Conservation (phyloP, 1,140 invertebrate species). For the Tetranychus urticae region DNA sequence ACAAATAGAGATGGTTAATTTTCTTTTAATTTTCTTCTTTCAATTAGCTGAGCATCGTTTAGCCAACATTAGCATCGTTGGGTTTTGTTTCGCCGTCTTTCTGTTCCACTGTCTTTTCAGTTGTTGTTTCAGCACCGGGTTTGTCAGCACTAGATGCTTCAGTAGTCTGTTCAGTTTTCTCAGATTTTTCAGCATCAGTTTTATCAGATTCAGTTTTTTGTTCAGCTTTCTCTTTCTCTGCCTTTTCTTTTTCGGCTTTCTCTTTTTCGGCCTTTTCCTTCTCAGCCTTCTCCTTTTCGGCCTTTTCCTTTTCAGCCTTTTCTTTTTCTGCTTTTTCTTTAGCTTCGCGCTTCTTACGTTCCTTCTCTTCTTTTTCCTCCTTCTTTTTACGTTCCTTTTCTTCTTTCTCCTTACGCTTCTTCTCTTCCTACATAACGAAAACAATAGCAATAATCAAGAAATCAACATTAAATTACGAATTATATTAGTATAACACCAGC, state of each 20-base stretch:
- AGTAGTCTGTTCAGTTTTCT: too few species aligned
- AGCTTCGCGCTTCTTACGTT: constrained; percentile 2
- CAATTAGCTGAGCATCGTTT: too few species aligned
- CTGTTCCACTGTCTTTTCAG: neutral
- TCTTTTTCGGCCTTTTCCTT: neutral
- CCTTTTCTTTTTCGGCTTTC: neutral
- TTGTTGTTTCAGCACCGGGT: neutral
- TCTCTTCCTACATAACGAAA: constrained; percentile 4
- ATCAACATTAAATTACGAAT: too few species aligned
- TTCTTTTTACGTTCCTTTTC: constrained; percentile 19
- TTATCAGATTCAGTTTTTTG: too few species aligned
- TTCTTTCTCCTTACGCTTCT: constrained; percentile 7
- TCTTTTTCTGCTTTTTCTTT: constrained; percentile 8
- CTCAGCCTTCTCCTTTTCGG: neutral
- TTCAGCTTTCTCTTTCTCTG: neutral
- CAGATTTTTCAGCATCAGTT: too few species aligned
- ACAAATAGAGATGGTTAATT: too few species aligned
- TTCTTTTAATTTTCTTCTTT: too few species aligned
- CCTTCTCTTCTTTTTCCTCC: constrained; percentile 32
- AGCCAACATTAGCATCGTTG: too few species aligned
- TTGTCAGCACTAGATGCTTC: too few species aligned
- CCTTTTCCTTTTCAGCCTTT: constrained; percentile 4
- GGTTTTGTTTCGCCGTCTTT: neutral
- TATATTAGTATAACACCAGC: too few species aligned
- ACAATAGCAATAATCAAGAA: too few species aligned